Evolutionary conservation across 2,888 invertebrate species (phyloP).

Genomic region (Tinea semifulvella): DNA sequence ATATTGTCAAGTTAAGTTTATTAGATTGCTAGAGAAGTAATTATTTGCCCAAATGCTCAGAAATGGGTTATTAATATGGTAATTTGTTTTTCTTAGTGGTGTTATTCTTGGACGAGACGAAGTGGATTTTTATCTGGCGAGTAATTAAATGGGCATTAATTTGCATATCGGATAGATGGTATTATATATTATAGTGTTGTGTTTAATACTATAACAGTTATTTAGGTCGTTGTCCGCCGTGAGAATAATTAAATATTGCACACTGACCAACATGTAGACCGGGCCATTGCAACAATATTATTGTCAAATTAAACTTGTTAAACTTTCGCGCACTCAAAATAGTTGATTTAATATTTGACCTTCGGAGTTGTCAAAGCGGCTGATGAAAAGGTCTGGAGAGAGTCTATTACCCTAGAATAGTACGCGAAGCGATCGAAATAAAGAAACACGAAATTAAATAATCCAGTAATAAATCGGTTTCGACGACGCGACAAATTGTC

Average conservation of each 20-base stretch:
- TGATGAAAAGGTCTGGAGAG: too few species aligned
- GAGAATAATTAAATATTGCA: slow-evolving; percentile 29
- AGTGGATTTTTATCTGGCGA: slow-evolving; percentile 31
- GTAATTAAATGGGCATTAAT: slow-evolving; percentile 48
- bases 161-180: slow-evolving; percentile 39
- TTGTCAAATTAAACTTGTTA: too few species aligned
- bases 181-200: background rate
- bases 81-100: slow-evolving; percentile 13
- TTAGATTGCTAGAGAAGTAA: background rate
- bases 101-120: slow-evolving; percentile 30
- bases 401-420: too few species aligned
- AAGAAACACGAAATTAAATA: too few species aligned
- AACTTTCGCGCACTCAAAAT: too few species aligned
- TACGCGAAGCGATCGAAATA: too few species aligned
- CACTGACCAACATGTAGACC: too few species aligned
- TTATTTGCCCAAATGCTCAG: slow-evolving; percentile 20
- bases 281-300: too few species aligned
- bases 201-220: background rate
- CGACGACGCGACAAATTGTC: too few species aligned
- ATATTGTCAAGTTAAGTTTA: background rate
- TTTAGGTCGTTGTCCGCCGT: slow-evolving; percentile 40
- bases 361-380: too few species aligned
- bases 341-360: too few species aligned
- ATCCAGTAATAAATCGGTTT: too few species aligned
- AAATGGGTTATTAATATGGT: slow-evolving; percentile 34